Evolutionary conservation across 2,797 vertebrate species (phyloP).

Genomic region (Hydrocynus forskahlii): DNA sequence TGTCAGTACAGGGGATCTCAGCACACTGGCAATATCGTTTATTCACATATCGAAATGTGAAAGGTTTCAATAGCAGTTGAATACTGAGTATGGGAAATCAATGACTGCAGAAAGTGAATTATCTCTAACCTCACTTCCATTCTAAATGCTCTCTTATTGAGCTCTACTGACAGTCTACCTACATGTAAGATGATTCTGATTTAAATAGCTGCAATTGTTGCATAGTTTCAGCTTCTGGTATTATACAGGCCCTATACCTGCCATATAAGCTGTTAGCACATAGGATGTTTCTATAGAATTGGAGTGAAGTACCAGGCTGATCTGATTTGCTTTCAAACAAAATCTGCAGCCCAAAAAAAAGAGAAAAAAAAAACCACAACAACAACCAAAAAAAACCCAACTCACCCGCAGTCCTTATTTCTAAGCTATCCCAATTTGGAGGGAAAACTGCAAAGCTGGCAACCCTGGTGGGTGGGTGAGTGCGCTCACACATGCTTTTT

Average conservation of each 20-base stretch:
- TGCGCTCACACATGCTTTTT: constrained; percentile 1
- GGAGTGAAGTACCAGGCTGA: not conserved
- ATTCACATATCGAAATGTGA: not conserved
- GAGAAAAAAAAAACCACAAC: too few relatives aligned
- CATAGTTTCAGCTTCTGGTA: too few relatives aligned
- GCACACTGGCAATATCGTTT: not conserved
- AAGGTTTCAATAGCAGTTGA: not conserved
- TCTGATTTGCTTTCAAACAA: not conserved
- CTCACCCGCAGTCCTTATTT: not conserved
- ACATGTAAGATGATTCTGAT: not conserved
- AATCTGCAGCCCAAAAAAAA: not conserved
- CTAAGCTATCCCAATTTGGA: constrained; percentile 1
- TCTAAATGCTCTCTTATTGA: not conserved
- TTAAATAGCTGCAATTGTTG: too few relatives aligned
- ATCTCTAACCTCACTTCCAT: too few relatives aligned
- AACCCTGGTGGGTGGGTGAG: constrained; percentile 46
- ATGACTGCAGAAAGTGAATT: not conserved
- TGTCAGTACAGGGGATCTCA: not conserved
- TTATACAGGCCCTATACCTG: not conserved
- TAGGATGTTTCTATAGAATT: too few relatives aligned
- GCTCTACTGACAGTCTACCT: not conserved
- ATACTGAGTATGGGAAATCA: not conserved
- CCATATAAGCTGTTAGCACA: not conserved
- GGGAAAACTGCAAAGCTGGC: not conserved
- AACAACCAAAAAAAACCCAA: not conserved